A percentile compares a stretch with the other conserved stretches of the same genome.
phyloP scores from a whole-genome alignment of 2,888 invertebrate genomes.

The Neoascia interrupta region DNA sequence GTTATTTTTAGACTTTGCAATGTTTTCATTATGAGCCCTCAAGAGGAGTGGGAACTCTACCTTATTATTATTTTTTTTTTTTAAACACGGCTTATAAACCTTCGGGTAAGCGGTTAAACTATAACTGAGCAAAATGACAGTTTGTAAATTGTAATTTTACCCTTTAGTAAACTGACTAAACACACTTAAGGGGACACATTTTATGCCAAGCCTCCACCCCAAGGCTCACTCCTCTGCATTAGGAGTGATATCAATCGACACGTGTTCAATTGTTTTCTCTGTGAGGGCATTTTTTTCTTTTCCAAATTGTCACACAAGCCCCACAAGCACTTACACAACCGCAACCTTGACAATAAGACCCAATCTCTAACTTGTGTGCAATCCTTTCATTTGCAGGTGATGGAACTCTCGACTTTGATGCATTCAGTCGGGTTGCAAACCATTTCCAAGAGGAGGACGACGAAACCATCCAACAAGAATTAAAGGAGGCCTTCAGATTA shows the following conservation, averaged over 20 bases:
- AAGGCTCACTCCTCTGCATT: conserved; percentile 27
- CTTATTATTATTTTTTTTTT: background rate
- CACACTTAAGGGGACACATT: background rate
- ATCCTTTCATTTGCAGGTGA: conserved; percentile 43
- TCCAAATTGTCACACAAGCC: background rate
- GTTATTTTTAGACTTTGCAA: conserved; percentile 48
- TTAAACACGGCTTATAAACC: conserved; percentile 20
- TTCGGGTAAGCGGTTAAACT: conserved; percentile 36
- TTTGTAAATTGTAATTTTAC: background rate
- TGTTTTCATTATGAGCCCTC: conserved; percentile 15
- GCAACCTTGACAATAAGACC: conserved; percentile 22
- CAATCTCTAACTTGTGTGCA: background rate
- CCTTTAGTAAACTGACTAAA: background rate
- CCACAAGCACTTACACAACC: background rate
- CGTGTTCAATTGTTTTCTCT: conserved; percentile 53
- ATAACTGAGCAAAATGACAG: conserved; percentile 29
- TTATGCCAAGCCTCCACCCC: no score
- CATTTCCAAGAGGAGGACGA: conserved; percentile 90
- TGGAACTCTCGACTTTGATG: conserved; percentile 66
- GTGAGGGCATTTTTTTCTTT: background rate
- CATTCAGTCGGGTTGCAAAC: conserved; percentile 60
- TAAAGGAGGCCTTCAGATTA: conserved; percentile 98
- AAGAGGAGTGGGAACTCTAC: background rate
- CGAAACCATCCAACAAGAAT: conserved; percentile 98
- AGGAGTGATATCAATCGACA: conserved; percentile 30